These are phyloP conservation scores for Drosophila orena DNA, from an alignment of 1,140 invertebrate genomes.

Conservation along the genomic window DNA sequence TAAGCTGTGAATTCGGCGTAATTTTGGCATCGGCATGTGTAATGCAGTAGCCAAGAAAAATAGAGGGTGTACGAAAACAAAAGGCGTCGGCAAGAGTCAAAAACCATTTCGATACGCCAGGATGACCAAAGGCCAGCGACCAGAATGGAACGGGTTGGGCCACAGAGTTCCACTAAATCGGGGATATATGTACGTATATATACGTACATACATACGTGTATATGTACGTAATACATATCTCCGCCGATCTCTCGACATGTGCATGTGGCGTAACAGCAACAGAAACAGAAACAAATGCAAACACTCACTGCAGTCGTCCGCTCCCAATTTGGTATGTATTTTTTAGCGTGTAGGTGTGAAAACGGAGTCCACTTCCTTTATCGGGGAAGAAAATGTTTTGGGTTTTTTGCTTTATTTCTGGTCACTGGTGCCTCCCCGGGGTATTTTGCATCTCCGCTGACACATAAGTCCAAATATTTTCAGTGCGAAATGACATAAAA, in stretches of 20 bases:
- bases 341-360: conserved; percentile 67
- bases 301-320: conserved; percentile 47
- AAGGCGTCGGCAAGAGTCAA: conserved; percentile 54
- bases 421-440: conserved; percentile 9
- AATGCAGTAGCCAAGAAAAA: conserved; percentile 53
- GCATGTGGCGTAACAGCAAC: conserved; percentile 39
- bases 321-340: conserved; percentile 43
- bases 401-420: conserved; percentile 8
- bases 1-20: conserved; percentile 55
- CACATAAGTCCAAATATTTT: conserved; percentile 60
- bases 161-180: conserved; percentile 38
- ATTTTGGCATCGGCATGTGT: conserved; percentile 50
- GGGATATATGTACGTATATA: conserved; percentile 10
- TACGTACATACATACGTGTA: conserved; percentile 12
- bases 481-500: conserved; percentile 14
- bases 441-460: conserved; percentile 50
- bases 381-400: conserved; percentile 21
- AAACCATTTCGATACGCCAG: conserved; percentile 54
- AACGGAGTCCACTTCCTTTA: conserved; percentile 60
- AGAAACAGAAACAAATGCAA: conserved; percentile 54
- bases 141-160: conserved; percentile 39
- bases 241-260: conserved; percentile 35
- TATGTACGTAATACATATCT: conserved; percentile 17
- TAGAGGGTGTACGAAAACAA: conserved; percentile 8
- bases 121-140: conserved; percentile 57